Base-by-base conservation (phyloP, 2,113 vertebrate genomes). In the Leptosomus discolor region DNA sequence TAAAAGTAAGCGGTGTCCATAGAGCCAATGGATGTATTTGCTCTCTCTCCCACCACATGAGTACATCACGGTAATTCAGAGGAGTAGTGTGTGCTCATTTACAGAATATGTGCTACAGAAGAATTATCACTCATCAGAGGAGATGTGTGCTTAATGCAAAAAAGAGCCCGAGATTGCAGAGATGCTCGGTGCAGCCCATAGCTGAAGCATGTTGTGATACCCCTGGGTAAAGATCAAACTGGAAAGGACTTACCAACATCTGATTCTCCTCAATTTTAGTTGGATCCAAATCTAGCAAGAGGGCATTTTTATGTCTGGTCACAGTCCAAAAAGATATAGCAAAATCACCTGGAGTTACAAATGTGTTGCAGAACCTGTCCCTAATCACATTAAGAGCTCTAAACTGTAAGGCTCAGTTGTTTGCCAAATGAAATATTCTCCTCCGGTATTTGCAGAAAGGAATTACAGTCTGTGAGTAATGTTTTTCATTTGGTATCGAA, bases 301-400 rank as follows among this genome's bases (percentile, higher is more conserved):
- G 88, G 85, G 88, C 94, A 85, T 70, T 65, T 78, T 82, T 85
- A 43, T 79, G 27, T 86, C 90, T 97, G 96, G 92, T 94, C 73
- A n/a, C 45, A 30, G 61, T 90, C 95, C 88, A 97, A 92, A 87
- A 94, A 96, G 91, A 75, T 76, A 68, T 74, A 90, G 81, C 58
- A 88, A 95, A 98, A 96, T 96, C 94, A 95, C 94, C 96, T 95
- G 92, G 79, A 94, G 94, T 86, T 96, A 96, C 94, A 96, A 96
- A 97, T 97, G 96, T 96, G 90, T 94, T 97, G 96, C 97, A 97
- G 97, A 97, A 97, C 95, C 95, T 98, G 88, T 96, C 94, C 97
- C 94, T 97, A 96, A 96, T 94, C 94, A 88, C 89, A 97, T 93
- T 87, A 97, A 97, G 88, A 92, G 76, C 93, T 97, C 95, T 95